These are phyloP conservation scores for Seriola rivoliana DNA, from an alignment of 2,113 vertebrate genomes.

Conservation along the genomic window DNA sequence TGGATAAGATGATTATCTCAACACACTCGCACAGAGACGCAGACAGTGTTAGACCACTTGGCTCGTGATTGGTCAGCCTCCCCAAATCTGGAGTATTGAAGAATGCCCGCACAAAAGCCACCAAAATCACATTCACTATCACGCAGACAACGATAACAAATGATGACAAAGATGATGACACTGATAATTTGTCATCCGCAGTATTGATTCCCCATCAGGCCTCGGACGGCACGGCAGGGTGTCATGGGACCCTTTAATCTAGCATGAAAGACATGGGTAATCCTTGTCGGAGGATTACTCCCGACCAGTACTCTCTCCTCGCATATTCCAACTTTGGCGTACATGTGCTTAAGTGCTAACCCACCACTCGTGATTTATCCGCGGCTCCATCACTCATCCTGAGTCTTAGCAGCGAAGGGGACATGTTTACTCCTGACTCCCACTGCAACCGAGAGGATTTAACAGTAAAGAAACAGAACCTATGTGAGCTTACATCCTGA, in stretches of 20 bases:
- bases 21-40: slow-evolving; percentile 38
- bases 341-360: slow-evolving; percentile 69
- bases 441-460: slow-evolving; percentile 61
- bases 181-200: slow-evolving; percentile 50
- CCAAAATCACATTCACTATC: slow-evolving; percentile 31
- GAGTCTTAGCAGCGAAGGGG: slow-evolving; percentile 49
- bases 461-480: slow-evolving; percentile 55
- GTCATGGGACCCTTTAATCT: slow-evolving; percentile 75
- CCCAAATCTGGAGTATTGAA: slow-evolving; percentile 29
- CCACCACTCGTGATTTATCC: slow-evolving; percentile 58
- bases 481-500: slow-evolving; percentile 47
- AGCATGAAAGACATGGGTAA: slow-evolving; percentile 77
- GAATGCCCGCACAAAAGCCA: slow-evolving; percentile 3
- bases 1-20: slow-evolving; percentile 63
- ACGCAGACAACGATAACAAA: slow-evolving; percentile 19
- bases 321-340: slow-evolving; percentile 59
- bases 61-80: slow-evolving; percentile 42
- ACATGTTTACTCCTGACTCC: slow-evolving; percentile 65
- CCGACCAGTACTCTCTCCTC: slow-evolving; percentile 53
- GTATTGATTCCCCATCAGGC: slow-evolving; percentile 56
- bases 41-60: slow-evolving; percentile 32
- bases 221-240: slow-evolving; percentile 26
- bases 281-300: slow-evolving; percentile 75
- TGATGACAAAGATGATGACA: slow-evolving; percentile 19
- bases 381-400: slow-evolving; percentile 57